phyloP scores from a whole-genome alignment of 2,888 invertebrate genomes.

The Boloria selene region DNA sequence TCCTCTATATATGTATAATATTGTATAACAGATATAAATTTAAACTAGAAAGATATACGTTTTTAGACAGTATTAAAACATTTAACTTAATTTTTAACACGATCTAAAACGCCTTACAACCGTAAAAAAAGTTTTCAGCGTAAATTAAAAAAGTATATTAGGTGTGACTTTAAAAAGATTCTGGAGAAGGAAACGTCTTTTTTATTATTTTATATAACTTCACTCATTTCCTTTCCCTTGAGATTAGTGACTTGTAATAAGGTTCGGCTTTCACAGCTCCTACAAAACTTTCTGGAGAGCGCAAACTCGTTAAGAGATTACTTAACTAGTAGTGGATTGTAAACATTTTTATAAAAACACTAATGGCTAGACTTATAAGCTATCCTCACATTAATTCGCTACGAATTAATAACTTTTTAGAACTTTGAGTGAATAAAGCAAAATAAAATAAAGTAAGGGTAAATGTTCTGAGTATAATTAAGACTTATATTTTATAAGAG shows the following conservation, averaged over 20 bases:
- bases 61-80: background rate
- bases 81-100: background rate
- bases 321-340: conserved; percentile 55
- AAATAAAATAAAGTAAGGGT: too few relatives aligned
- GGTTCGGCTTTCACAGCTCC: conserved; percentile 38
- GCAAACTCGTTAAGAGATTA: conserved; percentile 57
- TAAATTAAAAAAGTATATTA: conserved; percentile 28
- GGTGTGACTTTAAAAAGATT: conserved; percentile 15
- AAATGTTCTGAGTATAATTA: too few relatives aligned
- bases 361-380: background rate
- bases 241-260: conserved; percentile 43
- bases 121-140: conserved; percentile 5
- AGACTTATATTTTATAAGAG: too few relatives aligned
- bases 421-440: background rate
- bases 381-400: background rate
- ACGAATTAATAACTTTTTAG: background rate
- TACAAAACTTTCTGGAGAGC: conserved; percentile 54
- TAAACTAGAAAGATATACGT: too few relatives aligned
- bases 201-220: conserved; percentile 36
- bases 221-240: conserved; percentile 39
- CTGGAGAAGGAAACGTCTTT: conserved; percentile 11
- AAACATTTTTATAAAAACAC: conserved; percentile 41
- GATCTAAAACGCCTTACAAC: conserved; percentile 1
- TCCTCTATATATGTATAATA: too few relatives aligned
- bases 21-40: too few relatives aligned